phyloP scores from a whole-genome alignment of 2,888 invertebrate species.

The Zootermopsis nevadensis region DNA sequence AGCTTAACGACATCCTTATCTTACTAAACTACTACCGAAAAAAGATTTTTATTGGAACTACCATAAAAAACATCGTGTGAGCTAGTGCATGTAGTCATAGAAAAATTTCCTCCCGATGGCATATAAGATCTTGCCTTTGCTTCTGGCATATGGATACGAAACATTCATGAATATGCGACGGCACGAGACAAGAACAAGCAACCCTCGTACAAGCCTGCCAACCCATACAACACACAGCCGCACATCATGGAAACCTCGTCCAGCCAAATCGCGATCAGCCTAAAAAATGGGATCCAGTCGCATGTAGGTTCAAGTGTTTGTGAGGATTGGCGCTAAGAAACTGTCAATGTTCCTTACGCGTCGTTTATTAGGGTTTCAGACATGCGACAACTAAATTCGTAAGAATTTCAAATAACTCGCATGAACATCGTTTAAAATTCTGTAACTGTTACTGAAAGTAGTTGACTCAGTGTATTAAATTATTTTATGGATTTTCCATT shows the following conservation, averaged over 20 bases:
- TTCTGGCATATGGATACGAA: conserved; percentile 5
- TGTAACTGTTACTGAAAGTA: too few species aligned
- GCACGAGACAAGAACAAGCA: conserved; percentile 16
- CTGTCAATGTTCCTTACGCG: too few species aligned
- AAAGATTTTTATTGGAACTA: conserved; percentile 28
- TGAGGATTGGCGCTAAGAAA: not conserved
- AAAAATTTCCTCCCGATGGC: conserved; percentile 2
- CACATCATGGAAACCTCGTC: not conserved
- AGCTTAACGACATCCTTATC: not conserved
- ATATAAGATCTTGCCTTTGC: not conserved
- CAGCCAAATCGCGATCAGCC: not conserved
- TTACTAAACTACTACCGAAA: not conserved
- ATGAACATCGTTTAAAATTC: too few species aligned
- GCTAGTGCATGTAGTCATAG: not conserved
- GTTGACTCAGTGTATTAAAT: too few species aligned
- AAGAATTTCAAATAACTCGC: too few species aligned
- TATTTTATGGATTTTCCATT: too few species aligned
- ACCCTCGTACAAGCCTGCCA: not conserved
- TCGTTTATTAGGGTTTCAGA: too few species aligned
- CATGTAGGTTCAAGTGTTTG: not conserved
- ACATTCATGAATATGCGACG: conserved; percentile 38
- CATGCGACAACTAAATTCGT: too few species aligned
- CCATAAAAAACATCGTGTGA: conserved; percentile 32
- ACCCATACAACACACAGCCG: not conserved
- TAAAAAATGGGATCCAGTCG: not conserved